These are phyloP conservation scores for Sebastolobus alascanus DNA, from an alignment of 2,797 vertebrate genomes.

Conservation along the genomic window DNA sequence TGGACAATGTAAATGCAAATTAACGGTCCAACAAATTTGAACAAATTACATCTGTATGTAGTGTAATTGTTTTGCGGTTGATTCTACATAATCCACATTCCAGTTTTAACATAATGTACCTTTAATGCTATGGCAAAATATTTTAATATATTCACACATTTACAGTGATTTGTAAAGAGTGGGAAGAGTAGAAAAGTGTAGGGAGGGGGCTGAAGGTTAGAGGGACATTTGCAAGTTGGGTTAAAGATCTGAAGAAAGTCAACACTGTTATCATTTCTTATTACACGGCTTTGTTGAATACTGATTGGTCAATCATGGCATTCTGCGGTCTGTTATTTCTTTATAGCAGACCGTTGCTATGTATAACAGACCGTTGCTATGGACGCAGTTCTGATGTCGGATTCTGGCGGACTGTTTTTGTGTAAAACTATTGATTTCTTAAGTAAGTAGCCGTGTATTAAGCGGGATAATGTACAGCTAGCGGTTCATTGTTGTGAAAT, in stretches of 20 bases:
- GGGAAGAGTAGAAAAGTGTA: slow-evolving; percentile 16
- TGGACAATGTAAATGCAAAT: slow-evolving; percentile 26
- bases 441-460: too few species aligned
- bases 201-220: slow-evolving; percentile 14
- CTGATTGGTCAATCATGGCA: too few species aligned
- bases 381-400: too few species aligned
- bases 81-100: slow-evolving; percentile 32
- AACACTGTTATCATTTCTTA: slow-evolving; percentile 27
- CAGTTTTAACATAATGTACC: slow-evolving; percentile 29
- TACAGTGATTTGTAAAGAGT: slow-evolving; percentile 42
- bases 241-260: slow-evolving; percentile 35
- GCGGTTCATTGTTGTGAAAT: too few species aligned
- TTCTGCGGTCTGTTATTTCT: too few species aligned
- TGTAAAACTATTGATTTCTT: too few species aligned
- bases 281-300: too few species aligned
- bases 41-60: slow-evolving; percentile 4
- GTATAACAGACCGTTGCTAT: too few species aligned
- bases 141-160: slow-evolving; percentile 22
- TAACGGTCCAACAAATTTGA: slow-evolving; percentile 1
- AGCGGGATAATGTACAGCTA: too few species aligned
- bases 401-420: too few species aligned
- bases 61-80: slow-evolving; percentile 2
- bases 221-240: slow-evolving; percentile 45
- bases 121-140: slow-evolving; percentile 18
- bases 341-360: too few species aligned